These are phyloP conservation scores for Dysmachus trigonus DNA, from an alignment of 2,888 invertebrate species.

Conservation along the genomic window DNA sequence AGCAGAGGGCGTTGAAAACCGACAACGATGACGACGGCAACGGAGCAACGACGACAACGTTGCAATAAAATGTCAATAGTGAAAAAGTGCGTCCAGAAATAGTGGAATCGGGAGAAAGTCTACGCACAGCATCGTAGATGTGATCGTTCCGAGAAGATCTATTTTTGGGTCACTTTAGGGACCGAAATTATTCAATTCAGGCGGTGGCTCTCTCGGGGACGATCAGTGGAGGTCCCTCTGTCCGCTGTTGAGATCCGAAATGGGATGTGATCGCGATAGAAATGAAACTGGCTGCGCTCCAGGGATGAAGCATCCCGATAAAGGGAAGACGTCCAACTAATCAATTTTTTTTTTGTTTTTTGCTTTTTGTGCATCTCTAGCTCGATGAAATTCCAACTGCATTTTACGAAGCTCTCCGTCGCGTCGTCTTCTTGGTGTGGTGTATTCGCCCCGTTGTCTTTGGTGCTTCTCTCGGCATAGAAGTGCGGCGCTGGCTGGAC, in stretches of 20 bases:
- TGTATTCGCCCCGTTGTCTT: constrained; percentile 23
- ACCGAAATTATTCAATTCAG: neutral
- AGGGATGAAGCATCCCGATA: constrained; percentile 33
- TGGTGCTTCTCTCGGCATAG: neutral
- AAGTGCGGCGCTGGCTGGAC: neutral
- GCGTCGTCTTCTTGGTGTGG: neutral
- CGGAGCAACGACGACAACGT: neutral
- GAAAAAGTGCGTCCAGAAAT: constrained; percentile 19
- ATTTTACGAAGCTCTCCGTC: neutral
- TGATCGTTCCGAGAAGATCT: neutral
- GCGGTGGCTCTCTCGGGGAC: neutral
- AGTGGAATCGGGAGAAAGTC: constrained; percentile 12
- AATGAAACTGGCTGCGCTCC: neutral
- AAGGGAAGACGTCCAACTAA: constrained; percentile 30
- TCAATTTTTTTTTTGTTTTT: too few species aligned
- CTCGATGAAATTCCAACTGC: constrained; percentile 21
- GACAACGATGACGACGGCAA: neutral
- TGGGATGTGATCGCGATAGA: neutral
- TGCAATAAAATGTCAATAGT: constrained; percentile 10
- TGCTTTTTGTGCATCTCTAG: constrained; percentile 26
- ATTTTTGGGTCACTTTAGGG: constrained; percentile 9
- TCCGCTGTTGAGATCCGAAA: neutral
- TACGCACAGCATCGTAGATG: neutral
- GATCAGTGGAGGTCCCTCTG: neutral
- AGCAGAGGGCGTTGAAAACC: neutral